These are phyloP conservation scores for Desmophyllum pertusum DNA, from an alignment of 92 coral and sea anemone species.

Conservation along the genomic window DNA sequence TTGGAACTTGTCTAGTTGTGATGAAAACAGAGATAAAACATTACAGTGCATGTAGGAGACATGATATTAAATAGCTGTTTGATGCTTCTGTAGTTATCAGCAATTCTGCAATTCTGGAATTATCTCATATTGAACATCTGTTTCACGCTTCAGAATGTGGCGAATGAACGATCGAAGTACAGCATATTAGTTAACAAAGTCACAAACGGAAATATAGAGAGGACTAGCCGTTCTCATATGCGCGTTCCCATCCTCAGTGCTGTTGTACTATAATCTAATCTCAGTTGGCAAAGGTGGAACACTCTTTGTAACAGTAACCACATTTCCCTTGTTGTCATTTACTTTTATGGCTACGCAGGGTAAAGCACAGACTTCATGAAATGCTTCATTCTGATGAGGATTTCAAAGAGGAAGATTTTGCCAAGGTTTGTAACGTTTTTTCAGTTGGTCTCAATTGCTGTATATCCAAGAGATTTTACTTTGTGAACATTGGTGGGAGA, in stretches of 20 bases:
- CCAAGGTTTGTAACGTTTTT: slow-evolving; percentile 57
- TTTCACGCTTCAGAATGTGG: too few species aligned
- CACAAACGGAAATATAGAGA: background rate
- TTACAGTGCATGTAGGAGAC: background rate
- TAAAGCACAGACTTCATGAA: slow-evolving; percentile 90
- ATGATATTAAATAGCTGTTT: background rate
- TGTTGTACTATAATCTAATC: background rate
- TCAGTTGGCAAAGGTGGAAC: background rate
- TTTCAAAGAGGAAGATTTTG: slow-evolving; percentile 79
- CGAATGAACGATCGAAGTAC: too few species aligned
- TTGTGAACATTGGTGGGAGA: background rate
- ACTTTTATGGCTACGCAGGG: too few species aligned
- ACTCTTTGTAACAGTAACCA: background rate
- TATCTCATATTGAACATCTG: too few species aligned
- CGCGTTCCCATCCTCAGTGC: background rate
- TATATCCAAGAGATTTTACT: background rate
- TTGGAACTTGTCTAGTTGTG: too few species aligned
- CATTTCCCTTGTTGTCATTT: slow-evolving; percentile 4
- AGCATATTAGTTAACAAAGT: background rate
- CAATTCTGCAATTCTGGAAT: background rate
- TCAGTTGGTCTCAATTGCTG: background rate
- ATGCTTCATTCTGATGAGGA: slow-evolving; percentile 77
- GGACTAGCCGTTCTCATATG: background rate
- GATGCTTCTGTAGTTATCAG: background rate
- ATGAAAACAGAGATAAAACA: too few species aligned